Conservation (phyloP, 2,113 vertebrate genomes). For the Leiothrix lutea region DNA sequence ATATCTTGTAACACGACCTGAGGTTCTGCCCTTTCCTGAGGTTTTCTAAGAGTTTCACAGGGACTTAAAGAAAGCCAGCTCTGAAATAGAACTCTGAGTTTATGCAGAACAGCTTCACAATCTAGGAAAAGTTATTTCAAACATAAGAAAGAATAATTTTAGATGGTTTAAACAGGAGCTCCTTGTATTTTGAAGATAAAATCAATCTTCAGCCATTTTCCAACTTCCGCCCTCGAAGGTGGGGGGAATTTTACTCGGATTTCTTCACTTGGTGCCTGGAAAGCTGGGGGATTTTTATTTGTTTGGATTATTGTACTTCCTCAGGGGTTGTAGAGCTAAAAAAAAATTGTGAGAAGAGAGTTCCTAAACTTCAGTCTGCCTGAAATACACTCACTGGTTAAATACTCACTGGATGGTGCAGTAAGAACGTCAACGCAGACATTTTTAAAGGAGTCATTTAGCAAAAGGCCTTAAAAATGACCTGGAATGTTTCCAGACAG, state of each 20-base stretch:
- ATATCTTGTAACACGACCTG: neutral
- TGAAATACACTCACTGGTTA: neutral
- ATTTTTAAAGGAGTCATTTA: neutral
- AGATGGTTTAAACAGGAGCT: neutral
- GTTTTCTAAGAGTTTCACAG: neutral
- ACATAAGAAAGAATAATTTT: neutral
- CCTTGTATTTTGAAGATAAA: neutral
- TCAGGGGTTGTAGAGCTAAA: neutral
- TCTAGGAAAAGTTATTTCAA: neutral
- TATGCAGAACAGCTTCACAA: neutral
- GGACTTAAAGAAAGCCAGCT: neutral
- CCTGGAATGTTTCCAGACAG: neutral
- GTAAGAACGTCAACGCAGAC: fast-evolving
- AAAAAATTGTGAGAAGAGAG: neutral
- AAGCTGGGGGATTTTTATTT: neutral
- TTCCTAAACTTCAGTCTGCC: neutral
- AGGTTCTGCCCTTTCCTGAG: neutral
- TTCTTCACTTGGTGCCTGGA: neutral
- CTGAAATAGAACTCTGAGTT: neutral
- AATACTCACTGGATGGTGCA: neutral
- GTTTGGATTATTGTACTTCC: neutral
- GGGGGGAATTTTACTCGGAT: neutral
- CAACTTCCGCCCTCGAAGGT: fast-evolving
- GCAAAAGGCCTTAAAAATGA: neutral
- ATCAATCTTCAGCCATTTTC: neutral